phyloP scores from a whole-genome alignment of 2,888 invertebrate species.

The Mimumesa dahlbomi region DNA sequence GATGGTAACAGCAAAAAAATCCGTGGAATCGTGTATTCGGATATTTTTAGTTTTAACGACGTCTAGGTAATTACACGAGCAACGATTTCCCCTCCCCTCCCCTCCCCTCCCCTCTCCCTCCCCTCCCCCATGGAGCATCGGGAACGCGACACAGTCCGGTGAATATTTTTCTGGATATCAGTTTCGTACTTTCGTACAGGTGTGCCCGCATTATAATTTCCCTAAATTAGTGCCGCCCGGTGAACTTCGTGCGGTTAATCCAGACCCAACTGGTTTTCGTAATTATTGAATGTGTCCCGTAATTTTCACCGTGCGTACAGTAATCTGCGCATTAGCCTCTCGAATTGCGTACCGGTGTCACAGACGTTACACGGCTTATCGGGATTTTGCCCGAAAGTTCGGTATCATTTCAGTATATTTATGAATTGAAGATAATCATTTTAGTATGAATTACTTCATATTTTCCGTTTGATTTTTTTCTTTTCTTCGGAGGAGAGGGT shows the following conservation, averaged over 20 bases:
- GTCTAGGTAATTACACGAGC: slow-evolving; percentile 37
- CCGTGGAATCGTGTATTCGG: slow-evolving; percentile 17
- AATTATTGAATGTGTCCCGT: slow-evolving; percentile 34
- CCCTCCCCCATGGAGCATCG: background rate
- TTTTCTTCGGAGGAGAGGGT: too few species aligned
- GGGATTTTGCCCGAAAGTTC: too few species aligned
- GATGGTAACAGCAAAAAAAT: slow-evolving; percentile 17
- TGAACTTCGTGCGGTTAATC: slow-evolving; percentile 17
- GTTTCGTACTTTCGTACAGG: slow-evolving; percentile 41
- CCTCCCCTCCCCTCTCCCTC: background rate
- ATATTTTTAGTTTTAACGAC: slow-evolving; percentile 43
- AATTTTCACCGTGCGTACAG: slow-evolving; percentile 25
- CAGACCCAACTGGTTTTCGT: slow-evolving; percentile 27
- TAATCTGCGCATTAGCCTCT: slow-evolving; percentile 30
- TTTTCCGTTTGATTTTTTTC: too few species aligned
- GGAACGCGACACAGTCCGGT: background rate
- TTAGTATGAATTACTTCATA: too few species aligned
- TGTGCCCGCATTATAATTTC: slow-evolving; percentile 36
- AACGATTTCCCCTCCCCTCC: slow-evolving; percentile 1
- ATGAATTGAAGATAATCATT: too few species aligned
- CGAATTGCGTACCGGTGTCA: background rate
- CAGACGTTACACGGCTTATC: too few species aligned
- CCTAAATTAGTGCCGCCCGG: slow-evolving; percentile 32
- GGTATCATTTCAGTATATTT: too few species aligned
- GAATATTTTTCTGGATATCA: slow-evolving; percentile 18